Conservation (phyloP, 2,888 invertebrate species). For the Diploptera punctata region DNA sequence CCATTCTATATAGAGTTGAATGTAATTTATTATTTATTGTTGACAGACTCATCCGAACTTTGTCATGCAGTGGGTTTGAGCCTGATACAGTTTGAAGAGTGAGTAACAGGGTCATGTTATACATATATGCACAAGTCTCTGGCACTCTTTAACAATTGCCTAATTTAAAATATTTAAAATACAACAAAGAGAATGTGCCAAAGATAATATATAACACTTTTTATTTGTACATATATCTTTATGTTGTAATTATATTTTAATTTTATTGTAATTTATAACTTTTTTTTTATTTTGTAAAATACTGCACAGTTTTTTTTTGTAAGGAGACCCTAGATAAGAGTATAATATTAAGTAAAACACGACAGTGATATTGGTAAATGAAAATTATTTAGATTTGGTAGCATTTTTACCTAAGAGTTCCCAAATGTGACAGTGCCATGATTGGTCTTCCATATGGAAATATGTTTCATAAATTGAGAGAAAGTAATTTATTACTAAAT, state of each 20-base stretch:
- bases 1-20: too few relatives aligned
- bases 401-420: background rate
- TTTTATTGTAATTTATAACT: background rate
- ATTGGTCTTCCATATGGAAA: conserved; percentile 3
- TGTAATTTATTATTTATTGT: too few relatives aligned
- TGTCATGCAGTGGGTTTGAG: conserved; percentile 9
- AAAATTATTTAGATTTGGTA: background rate
- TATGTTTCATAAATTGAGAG: background rate
- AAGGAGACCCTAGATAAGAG: background rate
- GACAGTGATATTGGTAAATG: background rate
- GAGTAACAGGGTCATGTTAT: conserved; percentile 4
- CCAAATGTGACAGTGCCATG: background rate
- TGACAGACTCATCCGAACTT: background rate
- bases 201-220: background rate
- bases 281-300: background rate
- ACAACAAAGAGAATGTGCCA: conserved; percentile 11
- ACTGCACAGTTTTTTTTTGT: background rate
- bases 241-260: background rate
- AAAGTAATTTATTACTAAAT: background rate
- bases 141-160: background rate
- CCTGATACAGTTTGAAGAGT: conserved; percentile 1
- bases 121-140: background rate
- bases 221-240: background rate
- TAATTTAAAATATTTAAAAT: conserved; percentile 2
- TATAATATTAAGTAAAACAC: too few relatives aligned